These are phyloP conservation scores for Vultur gryphus DNA, from an alignment of 2,797 vertebrate genomes.

Conservation along the genomic window DNA sequence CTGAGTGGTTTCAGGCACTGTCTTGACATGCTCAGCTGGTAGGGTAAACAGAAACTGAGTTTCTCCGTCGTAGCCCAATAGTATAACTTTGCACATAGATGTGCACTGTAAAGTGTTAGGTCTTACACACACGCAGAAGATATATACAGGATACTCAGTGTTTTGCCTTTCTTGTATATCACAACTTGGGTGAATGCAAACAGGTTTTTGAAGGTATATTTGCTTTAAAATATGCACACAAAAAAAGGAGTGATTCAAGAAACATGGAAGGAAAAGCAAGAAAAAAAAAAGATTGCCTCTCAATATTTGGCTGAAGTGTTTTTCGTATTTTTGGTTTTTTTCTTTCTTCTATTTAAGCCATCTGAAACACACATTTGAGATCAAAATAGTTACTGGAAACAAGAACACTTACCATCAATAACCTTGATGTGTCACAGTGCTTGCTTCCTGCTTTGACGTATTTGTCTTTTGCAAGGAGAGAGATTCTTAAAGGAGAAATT, in stretches of 20 bases:
- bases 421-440: background rate
- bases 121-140: background rate
- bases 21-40: background rate
- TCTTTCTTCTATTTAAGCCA: background rate
- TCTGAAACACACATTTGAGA: background rate
- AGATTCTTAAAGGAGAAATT: background rate
- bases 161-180: background rate
- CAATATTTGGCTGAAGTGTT: background rate
- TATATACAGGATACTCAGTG: background rate
- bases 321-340: background rate
- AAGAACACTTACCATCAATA: background rate
- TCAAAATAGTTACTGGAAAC: background rate
- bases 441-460: background rate
- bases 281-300: background rate
- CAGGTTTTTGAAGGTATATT: background rate
- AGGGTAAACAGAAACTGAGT: background rate
- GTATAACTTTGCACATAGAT: background rate
- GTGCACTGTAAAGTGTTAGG: background rate
- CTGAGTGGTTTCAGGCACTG: background rate
- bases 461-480: background rate
- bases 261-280: background rate
- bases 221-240: background rate
- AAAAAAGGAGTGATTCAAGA: background rate
- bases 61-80: background rate
- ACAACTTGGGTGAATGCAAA: background rate